Evolutionary conservation across 2,797 vertebrate species (phyloP).

Genomic region (Ibycter americanus): DNA sequence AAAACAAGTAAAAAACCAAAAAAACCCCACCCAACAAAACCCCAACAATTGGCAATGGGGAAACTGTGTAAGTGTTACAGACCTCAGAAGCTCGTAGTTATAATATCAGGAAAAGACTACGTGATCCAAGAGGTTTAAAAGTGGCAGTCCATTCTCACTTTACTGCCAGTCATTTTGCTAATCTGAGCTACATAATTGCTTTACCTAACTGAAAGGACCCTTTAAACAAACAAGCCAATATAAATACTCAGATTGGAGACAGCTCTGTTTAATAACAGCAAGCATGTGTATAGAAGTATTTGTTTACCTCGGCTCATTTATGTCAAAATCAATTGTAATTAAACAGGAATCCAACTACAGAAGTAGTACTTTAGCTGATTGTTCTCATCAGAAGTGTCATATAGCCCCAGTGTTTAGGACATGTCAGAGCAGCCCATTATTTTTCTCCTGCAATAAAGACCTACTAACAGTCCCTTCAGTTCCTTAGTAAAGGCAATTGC

Average conservation of each 20-base stretch:
- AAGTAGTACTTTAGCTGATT: conserved; percentile 45
- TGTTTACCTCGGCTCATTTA: conserved; percentile 72
- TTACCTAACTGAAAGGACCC: conserved; percentile 54
- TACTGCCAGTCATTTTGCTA: conserved; percentile 63
- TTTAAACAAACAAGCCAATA: conserved; percentile 59
- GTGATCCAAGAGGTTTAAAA: conserved; percentile 6
- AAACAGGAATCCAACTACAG: conserved; percentile 57
- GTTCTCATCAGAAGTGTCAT: conserved; percentile 58
- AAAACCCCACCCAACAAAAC: not conserved
- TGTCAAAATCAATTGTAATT: conserved; percentile 76
- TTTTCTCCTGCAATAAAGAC: conserved; percentile 38
- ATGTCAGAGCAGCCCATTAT: conserved; percentile 14
- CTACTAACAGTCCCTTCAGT: not conserved
- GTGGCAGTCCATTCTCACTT: conserved; percentile 33
- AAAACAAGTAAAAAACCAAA: not conserved
- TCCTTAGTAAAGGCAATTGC: not conserved
- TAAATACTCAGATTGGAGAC: conserved; percentile 60
- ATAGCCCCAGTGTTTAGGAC: conserved; percentile 23
- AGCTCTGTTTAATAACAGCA: conserved; percentile 64
- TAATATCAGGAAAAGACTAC: not conserved
- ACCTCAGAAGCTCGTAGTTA: not conserved
- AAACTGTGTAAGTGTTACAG: not conserved
- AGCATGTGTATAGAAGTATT: conserved; percentile 56
- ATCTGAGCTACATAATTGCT: conserved; percentile 64
- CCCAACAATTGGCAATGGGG: not conserved